Evolutionary conservation across 2,113 vertebrate genomes (phyloP), one percentile per base, ranked within the genome.

Genomic region (Galbula dea): DNA sequence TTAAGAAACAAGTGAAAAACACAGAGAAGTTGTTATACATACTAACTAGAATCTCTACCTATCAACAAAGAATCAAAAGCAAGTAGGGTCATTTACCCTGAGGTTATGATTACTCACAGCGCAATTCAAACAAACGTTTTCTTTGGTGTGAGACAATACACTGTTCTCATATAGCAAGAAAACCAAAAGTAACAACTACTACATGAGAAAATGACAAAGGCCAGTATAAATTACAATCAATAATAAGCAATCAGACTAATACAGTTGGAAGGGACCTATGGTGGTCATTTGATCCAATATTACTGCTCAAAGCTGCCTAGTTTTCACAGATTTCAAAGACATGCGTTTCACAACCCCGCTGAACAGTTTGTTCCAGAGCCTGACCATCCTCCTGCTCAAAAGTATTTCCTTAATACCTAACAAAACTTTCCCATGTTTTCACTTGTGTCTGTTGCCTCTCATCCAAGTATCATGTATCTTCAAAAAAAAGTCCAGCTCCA

Each of bases 341-440:
- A 8, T 10, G 0, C 32, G 73, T 72, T 86, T 76, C 59, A 88
- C 21, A 83, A 39, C 9, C 5, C 8, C 15, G 49, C 32, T 32
- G 36, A 88, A 81, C 37, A 84, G 32, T 23, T 67, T 71, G 21
- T 71, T 88, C 32, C 68, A 76, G 5, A 39, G 15, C 39, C n/a
- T 73, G 27, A 80, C 39, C 0, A 0, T 34, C 3, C 14, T 61
- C 13, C 46, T 21, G 10, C 10, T 61, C 20, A 57, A 69, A 94
- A 88, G 37, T 2, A 6, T 9, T 45, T 59, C 17, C 54, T 73
- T 68, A 63, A 75, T 34, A 90, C 5, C 20, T 39, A 63, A 55
- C 5, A 72, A 80, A 78, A 79, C 54, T 29, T 71, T 78, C 46
- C 22, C 29, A 62, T 37, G 34, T 76, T 68, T 57, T 83, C 23